phyloP scores from a whole-genome alignment of 2,888 invertebrate genomes.

The Scelioninae gen. 1 region DNA sequence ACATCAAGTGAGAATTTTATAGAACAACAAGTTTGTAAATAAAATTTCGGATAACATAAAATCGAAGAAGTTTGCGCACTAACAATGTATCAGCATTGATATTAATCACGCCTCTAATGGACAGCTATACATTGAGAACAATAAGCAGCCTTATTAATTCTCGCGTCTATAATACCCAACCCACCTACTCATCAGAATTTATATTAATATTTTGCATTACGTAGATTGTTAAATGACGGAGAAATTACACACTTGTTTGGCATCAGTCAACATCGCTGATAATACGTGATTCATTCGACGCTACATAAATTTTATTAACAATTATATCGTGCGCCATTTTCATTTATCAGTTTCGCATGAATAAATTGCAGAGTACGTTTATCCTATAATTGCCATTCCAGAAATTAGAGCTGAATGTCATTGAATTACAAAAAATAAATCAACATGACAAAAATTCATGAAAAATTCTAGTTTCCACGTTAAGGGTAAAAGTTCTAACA shows the following conservation, averaged over 20 bases:
- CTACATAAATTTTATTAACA: constrained; percentile 47
- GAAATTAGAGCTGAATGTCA: too few relatives aligned
- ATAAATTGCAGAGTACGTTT: constrained; percentile 5
- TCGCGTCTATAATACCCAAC: constrained; percentile 34
- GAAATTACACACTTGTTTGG: constrained; percentile 64
- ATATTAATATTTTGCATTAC: constrained; percentile 61
- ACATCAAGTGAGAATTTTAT: too few relatives aligned
- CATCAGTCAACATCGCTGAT: constrained; percentile 49
- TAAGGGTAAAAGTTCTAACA: too few relatives aligned
- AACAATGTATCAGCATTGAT: constrained; percentile 51
- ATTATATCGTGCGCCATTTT: constrained; percentile 39
- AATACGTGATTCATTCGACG: constrained; percentile 45
- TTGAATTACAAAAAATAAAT: too few relatives aligned
- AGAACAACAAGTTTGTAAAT: too few relatives aligned
- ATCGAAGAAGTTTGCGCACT: constrained; percentile 30
- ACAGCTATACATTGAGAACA: constrained; percentile 61
- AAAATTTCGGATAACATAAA: background rate
- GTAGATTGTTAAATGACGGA: constrained; percentile 50
- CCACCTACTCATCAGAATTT: constrained; percentile 60
- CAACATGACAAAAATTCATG: too few relatives aligned
- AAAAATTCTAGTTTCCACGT: too few relatives aligned
- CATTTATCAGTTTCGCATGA: constrained; percentile 33
- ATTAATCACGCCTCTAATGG: constrained; percentile 58
- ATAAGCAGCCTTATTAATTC: constrained; percentile 65
- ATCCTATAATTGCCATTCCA: too few relatives aligned